phyloP scores from a whole-genome alignment of 2,797 vertebrate genomes.

The Diplodus puntazzo region DNA sequence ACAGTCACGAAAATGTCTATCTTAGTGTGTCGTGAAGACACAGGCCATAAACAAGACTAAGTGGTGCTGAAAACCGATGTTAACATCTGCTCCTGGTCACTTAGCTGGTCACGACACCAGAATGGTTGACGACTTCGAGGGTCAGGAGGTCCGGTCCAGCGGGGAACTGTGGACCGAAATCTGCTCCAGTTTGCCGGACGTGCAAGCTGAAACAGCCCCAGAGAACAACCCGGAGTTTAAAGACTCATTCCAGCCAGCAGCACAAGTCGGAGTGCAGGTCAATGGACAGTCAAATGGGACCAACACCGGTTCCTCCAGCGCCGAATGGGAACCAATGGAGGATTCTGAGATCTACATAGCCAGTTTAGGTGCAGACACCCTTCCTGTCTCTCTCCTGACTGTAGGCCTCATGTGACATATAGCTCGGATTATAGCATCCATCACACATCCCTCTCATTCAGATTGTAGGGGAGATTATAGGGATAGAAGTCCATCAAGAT shows the following conservation, averaged over 20 bases:
- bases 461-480: not conserved
- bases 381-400: not conserved
- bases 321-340: conserved; percentile 93
- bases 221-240: conserved; percentile 83
- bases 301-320: conserved; percentile 35
- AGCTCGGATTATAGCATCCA: not conserved
- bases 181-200: conserved; percentile 88
- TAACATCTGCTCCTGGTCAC: conserved; percentile 18
- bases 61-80: not conserved
- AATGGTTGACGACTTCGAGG: conserved; percentile 90
- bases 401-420: not conserved
- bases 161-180: conserved; percentile 95
- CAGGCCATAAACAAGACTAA: not conserved
- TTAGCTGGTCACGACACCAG: conserved; percentile 46
- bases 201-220: conserved; percentile 52
- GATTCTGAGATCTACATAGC: conserved; percentile 96
- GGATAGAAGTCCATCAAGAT: not conserved
- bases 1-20: too few species aligned
- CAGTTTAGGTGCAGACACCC: conserved; percentile 87
- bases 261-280: conserved; percentile 40
- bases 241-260: conserved; percentile 88
- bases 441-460: not conserved
- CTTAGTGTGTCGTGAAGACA: not conserved
- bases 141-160: conserved; percentile 80
- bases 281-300: conserved; percentile 68